phyloP scores from a whole-genome alignment of 2,888 invertebrate species.

The Fragum sueziense region DNA sequence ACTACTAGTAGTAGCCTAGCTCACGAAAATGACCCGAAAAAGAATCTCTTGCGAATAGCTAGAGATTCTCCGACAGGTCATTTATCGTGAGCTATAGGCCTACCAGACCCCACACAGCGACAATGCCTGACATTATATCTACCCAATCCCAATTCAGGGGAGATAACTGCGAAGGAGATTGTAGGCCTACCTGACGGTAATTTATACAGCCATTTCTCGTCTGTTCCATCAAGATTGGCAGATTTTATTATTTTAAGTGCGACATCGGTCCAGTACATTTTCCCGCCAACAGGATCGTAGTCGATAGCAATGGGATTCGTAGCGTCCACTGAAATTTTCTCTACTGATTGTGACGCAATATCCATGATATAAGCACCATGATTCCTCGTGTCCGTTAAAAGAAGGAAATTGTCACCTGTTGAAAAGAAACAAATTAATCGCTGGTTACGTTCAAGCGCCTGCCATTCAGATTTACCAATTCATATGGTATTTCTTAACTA shows the following conservation, averaged over 20 bases:
- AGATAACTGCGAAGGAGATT: too few species aligned
- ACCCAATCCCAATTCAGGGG: too few species aligned
- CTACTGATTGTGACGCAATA: conserved; percentile 84
- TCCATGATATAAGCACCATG: conserved; percentile 91
- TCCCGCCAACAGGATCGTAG: conserved; percentile 89
- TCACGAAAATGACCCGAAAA: too few species aligned
- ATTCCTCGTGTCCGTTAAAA: conserved; percentile 79
- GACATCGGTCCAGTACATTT: conserved; percentile 91
- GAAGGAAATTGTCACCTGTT: conserved; percentile 82
- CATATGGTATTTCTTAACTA: too few species aligned
- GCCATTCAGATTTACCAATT: too few species aligned
- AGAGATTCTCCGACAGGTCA: too few species aligned
- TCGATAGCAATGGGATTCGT: conserved; percentile 90
- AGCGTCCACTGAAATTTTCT: conserved; percentile 57
- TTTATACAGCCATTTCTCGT: conserved; percentile 28
- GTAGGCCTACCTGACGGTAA: neutral
- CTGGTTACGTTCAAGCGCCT: too few species aligned
- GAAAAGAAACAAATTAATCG: conserved; percentile 10
- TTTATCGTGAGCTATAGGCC: too few species aligned
- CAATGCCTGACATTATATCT: too few species aligned
- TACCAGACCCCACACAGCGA: too few species aligned
- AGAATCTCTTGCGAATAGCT: too few species aligned
- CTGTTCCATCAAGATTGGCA: conserved; percentile 64
- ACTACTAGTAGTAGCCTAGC: too few species aligned
- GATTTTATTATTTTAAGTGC: conserved; percentile 75